Evolutionary conservation across 2,113 vertebrate genomes (phyloP), one percentile per base, ranked within the genome.

Genomic region (Monopterus albus): DNA sequence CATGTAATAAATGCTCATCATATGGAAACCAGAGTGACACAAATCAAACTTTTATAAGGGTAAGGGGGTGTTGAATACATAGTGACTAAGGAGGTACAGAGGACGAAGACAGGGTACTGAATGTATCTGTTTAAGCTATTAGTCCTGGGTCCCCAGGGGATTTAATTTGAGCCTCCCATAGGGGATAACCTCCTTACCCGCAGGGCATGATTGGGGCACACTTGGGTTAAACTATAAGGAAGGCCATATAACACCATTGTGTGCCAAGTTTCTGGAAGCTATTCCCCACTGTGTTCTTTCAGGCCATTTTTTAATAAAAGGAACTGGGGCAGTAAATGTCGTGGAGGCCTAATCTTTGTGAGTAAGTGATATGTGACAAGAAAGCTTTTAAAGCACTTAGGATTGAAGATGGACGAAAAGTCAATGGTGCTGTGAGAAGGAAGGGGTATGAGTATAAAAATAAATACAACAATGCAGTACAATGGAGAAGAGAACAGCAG

Each of bases 401-500:
- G 77, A 57, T 46, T 69, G 62, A 86, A 82, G 83, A 82, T 74
- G 87, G 76, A 72, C 81, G 85, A 83, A 56, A 63, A 53, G 64
- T 60, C 77, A 42, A 50, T 4, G 64, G 81, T 51, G 49, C 75
- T 72, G 68, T 50, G 83, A 76, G 84, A 79, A 83, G 73, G 84
- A 91, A 87, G 75, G 83, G 83, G 81, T 84, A 83, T 20, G 73
- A 58, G 78, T 82, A 14, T 86, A 91, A 89, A 90, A 88, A 91
- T 89, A 89, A 88, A 89, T 70, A 66, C 58, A 81, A 87, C 83
- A 81, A 71, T 68, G 71, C 78, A 66, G 72, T 29, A 58, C 69
- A 85, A 84, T 84, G 77, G 81, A 81, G 72, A 72, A 28, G 72
- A 81, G 82, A 82, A 83, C 82, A 85, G 79, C 70, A 75, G 86